phyloP scores from a whole-genome alignment of 2,888 invertebrate genomes.

The Oscheius sp. region DNA sequence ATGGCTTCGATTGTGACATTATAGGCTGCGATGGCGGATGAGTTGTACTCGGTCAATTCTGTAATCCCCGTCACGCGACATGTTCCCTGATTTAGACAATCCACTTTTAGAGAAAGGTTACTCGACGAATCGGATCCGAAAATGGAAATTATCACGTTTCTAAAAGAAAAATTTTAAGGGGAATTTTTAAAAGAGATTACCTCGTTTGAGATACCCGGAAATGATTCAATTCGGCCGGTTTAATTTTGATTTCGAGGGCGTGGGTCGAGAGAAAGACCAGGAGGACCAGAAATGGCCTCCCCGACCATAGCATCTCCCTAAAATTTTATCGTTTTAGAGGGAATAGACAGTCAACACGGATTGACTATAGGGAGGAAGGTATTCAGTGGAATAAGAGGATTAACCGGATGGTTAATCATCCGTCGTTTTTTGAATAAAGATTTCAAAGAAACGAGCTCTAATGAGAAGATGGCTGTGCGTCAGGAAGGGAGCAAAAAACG shows the following conservation, averaged over 20 bases:
- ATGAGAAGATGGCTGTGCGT: no score
- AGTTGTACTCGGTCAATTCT: neutral
- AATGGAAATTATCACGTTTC: conserved; percentile 13
- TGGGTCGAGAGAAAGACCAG: neutral
- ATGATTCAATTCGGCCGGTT: neutral
- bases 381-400: no score
- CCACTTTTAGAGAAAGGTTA: neutral
- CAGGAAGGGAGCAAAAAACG: neutral
- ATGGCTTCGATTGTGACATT: conserved; percentile 30
- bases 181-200: neutral
- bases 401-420: no score
- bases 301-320: conserved; percentile 12
- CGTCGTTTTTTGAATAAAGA: no score
- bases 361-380: no score
- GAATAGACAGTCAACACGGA: neutral
- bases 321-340: neutral
- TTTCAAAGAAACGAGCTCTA: no score
- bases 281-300: neutral
- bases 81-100: conserved; percentile 5
- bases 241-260: conserved; percentile 9
- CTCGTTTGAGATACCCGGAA: conserved; percentile 13
- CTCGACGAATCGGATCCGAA: neutral
- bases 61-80: conserved; percentile 13
- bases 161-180: neutral
- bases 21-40: neutral